These are phyloP conservation scores for Nesometra sesokonis DNA, from an alignment of 35 echinoderm and acorn worm genomes.

Conservation along the genomic window DNA sequence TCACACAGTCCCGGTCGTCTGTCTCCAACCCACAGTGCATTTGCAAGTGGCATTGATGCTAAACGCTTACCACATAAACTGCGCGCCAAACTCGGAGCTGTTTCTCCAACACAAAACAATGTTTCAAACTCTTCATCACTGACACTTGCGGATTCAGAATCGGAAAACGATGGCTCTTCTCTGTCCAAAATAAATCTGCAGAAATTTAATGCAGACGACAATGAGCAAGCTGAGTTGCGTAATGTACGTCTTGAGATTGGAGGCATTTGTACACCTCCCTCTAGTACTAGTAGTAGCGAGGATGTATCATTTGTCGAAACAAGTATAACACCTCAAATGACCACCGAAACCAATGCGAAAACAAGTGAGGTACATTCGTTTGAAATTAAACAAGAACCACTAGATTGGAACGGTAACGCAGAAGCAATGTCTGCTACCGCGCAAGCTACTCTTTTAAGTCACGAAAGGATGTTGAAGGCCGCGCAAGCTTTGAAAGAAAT, in stretches of 20 bases:
- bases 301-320: not conserved
- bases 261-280: not conserved
- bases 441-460: not conserved
- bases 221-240: not conserved
- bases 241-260: not conserved
- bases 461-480: slow-evolving; percentile 32
- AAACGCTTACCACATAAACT: not conserved
- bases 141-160: not conserved
- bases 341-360: not conserved
- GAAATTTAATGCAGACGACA: not conserved
- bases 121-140: not conserved
- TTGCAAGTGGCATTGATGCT: not conserved
- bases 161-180: not conserved
- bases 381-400: not conserved
- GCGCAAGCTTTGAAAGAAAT: slow-evolving; percentile 30
- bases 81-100: not conserved
- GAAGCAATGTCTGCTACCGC: not conserved
- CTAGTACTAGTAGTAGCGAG: not conserved
- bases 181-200: not conserved
- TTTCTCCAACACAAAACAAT: not conserved
- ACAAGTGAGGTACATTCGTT: not conserved
- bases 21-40: not conserved
- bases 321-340: not conserved
- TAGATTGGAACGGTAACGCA: not conserved
- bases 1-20: not conserved